Base-by-base conservation (phyloP, 2,113 vertebrate species). In the Pterocles gutturalis region DNA sequence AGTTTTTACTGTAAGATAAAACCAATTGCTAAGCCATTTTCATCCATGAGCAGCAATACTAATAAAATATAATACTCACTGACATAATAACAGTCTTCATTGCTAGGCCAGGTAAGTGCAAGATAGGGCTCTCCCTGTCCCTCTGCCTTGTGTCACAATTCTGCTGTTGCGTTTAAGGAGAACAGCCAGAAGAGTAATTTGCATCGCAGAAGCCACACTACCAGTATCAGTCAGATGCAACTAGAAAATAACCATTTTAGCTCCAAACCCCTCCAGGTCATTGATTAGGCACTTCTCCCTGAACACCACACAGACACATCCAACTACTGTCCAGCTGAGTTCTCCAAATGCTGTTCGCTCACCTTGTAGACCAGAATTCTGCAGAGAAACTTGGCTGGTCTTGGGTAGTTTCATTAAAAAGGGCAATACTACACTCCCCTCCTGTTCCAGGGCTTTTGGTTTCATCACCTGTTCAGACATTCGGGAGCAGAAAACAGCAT, bases 291-390 rank as follows among this genome's bases (percentile, higher is more conserved):
- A 33, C 16, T 58, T 60, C 31, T 70, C 28, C 31, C 21, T 81
- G 33, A 90, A 54, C 14, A 58, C 20, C 43, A 81, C 26, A 46
- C 2, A 6, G 14, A 43, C n/a, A 24, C 16, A 45, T 13, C 54
- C n/a, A 81, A 41, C 49, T 93, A 65, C 24, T 41, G 36, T 57
- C 34, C 13, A 11, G 31, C 31, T 54, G 60, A 81, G 33, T 60
- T 89, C 58, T 86, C 38, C 45, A 76, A 54, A 90, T 17, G 24
- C 26, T 82, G 76, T 89, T 93, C 79, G 41, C 93, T 97, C 75
- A 97, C 97, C 97, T 97, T 92, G 91, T 46, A 43, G 49, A 87
- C 84, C 54, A 88, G 94, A 91, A 58, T 96, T 95, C 48, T 96
- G 95, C 65, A 97, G 77, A 93, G 90, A 84, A 48, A 91, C 95